These are phyloP conservation scores for Etia nguti DNA, from an alignment of 2,113 vertebrate species.

Conservation along the genomic window DNA sequence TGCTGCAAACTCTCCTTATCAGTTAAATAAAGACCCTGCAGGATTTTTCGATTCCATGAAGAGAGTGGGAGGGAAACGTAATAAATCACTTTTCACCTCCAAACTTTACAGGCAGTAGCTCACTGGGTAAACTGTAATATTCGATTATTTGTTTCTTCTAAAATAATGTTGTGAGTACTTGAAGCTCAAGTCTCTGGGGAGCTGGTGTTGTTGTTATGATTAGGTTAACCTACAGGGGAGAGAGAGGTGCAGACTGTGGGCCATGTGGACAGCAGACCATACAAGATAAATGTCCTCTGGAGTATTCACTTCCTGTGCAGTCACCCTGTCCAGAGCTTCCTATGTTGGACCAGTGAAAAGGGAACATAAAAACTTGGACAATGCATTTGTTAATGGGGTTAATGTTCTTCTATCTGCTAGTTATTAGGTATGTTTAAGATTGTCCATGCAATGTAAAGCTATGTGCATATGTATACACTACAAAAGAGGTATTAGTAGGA, in stretches of 20 bases:
- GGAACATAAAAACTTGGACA: neutral
- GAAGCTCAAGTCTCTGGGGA: conserved; percentile 3
- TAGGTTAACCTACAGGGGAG: conserved; percentile 6
- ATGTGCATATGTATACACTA: neutral
- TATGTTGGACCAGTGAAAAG: conserved; percentile 7
- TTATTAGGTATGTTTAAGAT: neutral
- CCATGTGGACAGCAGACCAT: conserved; percentile 29
- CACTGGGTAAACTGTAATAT: neutral
- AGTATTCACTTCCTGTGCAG: conserved; percentile 50
- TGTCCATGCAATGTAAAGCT: neutral
- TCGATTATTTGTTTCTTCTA: neutral
- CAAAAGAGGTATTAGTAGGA: neutral
- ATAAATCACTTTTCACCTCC: neutral
- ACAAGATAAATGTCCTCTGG: conserved; percentile 43
- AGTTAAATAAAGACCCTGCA: neutral
- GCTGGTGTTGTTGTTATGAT: conserved; percentile 25
- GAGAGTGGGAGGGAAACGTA: neutral
- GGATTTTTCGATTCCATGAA: neutral
- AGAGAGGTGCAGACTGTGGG: neutral
- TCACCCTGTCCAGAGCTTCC: conserved; percentile 10
- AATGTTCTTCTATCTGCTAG: neutral
- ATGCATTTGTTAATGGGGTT: neutral
- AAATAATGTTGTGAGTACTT: neutral
- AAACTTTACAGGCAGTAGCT: neutral
- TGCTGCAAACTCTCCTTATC: neutral